Evolutionary conservation across 2,797 vertebrate species (phyloP).

Genomic region (Coendou prehensilis): DNA sequence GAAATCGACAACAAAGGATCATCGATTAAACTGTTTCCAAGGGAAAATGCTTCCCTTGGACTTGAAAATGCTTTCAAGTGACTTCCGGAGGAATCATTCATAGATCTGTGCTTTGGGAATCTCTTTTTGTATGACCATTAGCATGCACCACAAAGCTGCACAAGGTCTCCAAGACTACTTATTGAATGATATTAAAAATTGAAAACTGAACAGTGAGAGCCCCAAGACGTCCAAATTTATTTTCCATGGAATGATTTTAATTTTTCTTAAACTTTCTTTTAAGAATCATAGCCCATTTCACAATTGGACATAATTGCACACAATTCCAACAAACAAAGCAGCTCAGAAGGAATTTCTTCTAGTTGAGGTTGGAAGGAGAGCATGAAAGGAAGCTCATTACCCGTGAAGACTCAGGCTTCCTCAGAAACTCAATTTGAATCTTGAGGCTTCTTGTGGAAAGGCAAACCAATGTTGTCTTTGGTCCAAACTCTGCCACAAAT

Average conservation of each 20-base stretch:
- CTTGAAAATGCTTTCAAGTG: neutral
- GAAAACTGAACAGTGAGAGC: neutral
- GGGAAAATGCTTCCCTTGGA: neutral
- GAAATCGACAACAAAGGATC: neutral
- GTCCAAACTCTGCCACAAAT: neutral
- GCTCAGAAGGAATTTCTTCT: neutral
- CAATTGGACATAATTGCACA: neutral
- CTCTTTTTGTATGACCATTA: neutral
- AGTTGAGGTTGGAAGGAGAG: neutral
- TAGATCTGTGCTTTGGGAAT: neutral
- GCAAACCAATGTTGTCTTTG: neutral
- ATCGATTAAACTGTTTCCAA: neutral
- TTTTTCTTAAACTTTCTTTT: neutral
- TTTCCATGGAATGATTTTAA: neutral
- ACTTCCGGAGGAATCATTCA: neutral
- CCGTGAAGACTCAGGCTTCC: neutral
- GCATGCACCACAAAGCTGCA: neutral
- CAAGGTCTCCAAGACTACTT: neutral
- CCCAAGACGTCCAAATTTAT: neutral
- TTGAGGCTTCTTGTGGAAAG: neutral
- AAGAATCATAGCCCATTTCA: neutral
- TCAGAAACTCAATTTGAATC: neutral
- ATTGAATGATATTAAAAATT: neutral
- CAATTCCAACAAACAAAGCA: slow-evolving; percentile 27
- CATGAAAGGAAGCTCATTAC: neutral